Conservation (phyloP, 2,797 vertebrate genomes). For the Melopsittacus undulatus region DNA sequence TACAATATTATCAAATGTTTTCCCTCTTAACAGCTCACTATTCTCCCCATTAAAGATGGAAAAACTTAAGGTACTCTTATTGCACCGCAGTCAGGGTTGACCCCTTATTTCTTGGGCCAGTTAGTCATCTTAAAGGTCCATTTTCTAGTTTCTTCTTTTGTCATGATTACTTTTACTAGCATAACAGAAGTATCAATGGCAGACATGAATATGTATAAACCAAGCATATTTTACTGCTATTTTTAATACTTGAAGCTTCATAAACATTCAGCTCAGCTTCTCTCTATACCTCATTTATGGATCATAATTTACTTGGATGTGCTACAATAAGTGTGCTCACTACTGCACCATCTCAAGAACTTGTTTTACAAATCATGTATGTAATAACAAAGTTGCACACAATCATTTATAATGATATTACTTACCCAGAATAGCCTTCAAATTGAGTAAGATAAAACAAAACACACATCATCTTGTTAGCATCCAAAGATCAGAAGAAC, state of each 20-base stretch:
- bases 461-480: background rate
- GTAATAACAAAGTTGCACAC: background rate
- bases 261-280: background rate
- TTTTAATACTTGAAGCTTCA: background rate
- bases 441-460: slow-evolving; percentile 36
- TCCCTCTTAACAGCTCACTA: background rate
- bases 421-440: slow-evolving; percentile 5
- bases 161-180: background rate
- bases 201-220: background rate
- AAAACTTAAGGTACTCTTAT: background rate
- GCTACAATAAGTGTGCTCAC: background rate
- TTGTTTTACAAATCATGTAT: background rate
- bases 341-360: background rate
- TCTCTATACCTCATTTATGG: background rate
- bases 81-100: background rate
- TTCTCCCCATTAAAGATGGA: background rate
- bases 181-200: background rate
- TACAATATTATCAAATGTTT: background rate
- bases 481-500: slow-evolving; percentile 32
- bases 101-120: background rate
- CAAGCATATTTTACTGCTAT: background rate
- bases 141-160: background rate
- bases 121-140: background rate
- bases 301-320: background rate
- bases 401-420: slow-evolving; percentile 20